Percentiles rank a stretch among this genome's conserved stretches.
Evolutionary conservation across 2,888 invertebrate species (phyloP).

Genomic region (Quadroppia sp.): DNA sequence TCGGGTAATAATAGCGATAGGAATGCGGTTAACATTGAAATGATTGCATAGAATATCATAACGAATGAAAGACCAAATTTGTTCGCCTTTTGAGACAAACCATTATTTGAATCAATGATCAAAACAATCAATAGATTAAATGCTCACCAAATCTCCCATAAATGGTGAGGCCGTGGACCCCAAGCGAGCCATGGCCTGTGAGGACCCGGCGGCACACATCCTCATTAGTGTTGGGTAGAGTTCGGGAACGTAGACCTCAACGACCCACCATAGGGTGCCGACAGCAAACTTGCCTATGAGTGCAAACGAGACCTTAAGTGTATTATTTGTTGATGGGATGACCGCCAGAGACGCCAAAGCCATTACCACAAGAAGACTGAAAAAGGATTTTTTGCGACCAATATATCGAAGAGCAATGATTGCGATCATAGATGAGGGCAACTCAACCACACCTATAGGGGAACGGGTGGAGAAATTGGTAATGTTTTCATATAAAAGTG

Average conservation of each 20-base stretch:
- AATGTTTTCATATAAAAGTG: too few relatives aligned
- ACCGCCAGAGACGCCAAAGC: slow-evolving; percentile 7
- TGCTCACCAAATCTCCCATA: slow-evolving; percentile 37
- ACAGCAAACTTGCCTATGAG: slow-evolving; percentile 42
- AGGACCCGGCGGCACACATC: slow-evolving; percentile 31
- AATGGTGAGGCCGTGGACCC: slow-evolving; percentile 43
- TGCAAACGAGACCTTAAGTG: slow-evolving; percentile 14
- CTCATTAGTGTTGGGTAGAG: slow-evolving; percentile 42
- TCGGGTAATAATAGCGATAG: slow-evolving; percentile 40
- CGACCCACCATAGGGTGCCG: background rate
- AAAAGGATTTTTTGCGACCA: slow-evolving; percentile 38
- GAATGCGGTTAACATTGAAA: slow-evolving; percentile 36
- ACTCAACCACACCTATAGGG: slow-evolving; percentile 71
- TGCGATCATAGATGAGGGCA: slow-evolving; percentile 62
- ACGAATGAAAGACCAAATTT: slow-evolving; percentile 5
- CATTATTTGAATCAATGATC: background rate
- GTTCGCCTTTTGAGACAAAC: slow-evolving; percentile 12
- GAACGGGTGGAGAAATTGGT: too few relatives aligned
- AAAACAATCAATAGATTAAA: background rate
- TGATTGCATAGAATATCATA: slow-evolving; percentile 34
- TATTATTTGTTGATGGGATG: background rate
- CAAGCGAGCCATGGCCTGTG: slow-evolving; percentile 32
- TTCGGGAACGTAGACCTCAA: slow-evolving; percentile 21
- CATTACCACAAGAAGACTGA: background rate
- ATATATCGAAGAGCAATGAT: slow-evolving; percentile 19